phyloP scores from a whole-genome alignment of 2,113 vertebrate species.

The Coturnix japonica region DNA sequence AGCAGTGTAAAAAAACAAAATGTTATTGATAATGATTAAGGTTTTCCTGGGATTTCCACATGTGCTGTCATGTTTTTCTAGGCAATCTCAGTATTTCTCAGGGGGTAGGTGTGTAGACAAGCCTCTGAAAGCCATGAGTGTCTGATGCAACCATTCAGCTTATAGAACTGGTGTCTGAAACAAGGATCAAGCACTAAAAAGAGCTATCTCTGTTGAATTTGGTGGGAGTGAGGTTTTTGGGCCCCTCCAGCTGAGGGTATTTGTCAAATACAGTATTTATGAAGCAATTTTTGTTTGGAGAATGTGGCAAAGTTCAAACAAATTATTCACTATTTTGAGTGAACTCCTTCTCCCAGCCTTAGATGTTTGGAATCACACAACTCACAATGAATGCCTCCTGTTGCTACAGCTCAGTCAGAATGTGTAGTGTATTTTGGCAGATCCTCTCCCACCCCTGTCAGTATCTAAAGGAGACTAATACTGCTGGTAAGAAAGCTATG shows the following conservation, averaged over 20 bases:
- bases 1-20: constrained; percentile 36
- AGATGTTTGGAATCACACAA: neutral
- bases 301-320: neutral
- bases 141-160: neutral
- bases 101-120: neutral
- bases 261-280: neutral
- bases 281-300: neutral
- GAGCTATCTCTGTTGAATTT: neutral
- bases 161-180: neutral
- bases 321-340: neutral
- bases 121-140: neutral
- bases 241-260: neutral
- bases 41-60: constrained; percentile 26
- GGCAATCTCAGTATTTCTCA: neutral
- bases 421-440: neutral
- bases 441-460: neutral
- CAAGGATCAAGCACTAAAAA: neutral
- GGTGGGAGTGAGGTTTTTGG: neutral
- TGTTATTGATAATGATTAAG: constrained; percentile 24
- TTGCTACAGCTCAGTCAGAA: neutral
- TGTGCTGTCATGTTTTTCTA: neutral
- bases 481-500: neutral
- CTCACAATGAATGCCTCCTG: neutral
- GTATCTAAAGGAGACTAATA: neutral
- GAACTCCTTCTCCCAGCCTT: neutral